phyloP scores from a whole-genome alignment of 2,797 vertebrate genomes.

The Cercopithecus petaurista region DNA sequence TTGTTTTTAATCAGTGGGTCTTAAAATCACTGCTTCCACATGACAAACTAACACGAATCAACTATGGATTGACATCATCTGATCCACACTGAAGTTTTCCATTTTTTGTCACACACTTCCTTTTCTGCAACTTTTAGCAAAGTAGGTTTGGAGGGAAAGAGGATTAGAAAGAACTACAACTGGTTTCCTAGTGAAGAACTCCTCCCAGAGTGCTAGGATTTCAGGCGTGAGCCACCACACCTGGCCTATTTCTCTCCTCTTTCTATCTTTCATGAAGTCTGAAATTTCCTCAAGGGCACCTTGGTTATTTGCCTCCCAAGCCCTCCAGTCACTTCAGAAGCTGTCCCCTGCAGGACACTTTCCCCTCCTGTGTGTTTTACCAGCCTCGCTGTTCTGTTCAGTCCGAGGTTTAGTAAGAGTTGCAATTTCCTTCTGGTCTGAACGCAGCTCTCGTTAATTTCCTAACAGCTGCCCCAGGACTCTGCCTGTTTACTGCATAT shows the following conservation, averaged over 20 bases:
- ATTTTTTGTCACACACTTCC: accelerated
- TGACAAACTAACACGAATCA: background rate
- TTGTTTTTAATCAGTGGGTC: background rate
- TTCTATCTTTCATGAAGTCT: background rate
- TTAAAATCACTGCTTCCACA: background rate
- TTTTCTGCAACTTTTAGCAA: background rate
- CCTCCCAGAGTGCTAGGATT: background rate
- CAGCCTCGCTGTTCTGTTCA: background rate
- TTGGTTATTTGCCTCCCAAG: background rate
- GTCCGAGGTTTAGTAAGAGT: background rate
- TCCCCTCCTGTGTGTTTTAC: background rate
- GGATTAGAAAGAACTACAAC: slow-evolving; percentile 18
- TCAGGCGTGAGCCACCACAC: background rate
- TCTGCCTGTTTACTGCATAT: background rate
- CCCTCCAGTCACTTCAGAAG: background rate
- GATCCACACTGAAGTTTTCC: background rate
- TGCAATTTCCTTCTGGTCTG: background rate
- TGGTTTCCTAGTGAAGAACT: slow-evolving; percentile 71
- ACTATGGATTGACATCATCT: accelerated
- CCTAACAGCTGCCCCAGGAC: background rate
- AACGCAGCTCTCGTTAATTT: background rate
- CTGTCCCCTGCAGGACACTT: background rate
- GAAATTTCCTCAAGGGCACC: background rate
- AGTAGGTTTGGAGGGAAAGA: background rate
- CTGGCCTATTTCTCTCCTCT: background rate